Percentiles rank a stretch among this genome's conserved stretches.
These are phyloP conservation scores for Styela plicata DNA, from an alignment of 23 tunicate species.

Conservation along the genomic window DNA sequence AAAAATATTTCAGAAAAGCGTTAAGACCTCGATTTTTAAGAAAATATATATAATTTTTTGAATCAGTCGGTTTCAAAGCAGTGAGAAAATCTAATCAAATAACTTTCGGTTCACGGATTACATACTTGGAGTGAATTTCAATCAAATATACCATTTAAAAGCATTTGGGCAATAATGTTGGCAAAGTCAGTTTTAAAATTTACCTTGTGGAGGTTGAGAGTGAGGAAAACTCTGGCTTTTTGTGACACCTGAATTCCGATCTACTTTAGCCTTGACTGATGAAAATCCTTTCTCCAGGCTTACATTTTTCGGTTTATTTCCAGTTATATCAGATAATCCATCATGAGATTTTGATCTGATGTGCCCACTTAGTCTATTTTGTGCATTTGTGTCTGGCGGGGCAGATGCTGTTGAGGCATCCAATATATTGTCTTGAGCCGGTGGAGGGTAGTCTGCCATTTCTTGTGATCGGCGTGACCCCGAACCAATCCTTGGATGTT, in stretches of 20 bases:
- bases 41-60: too few species aligned
- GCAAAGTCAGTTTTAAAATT: too few species aligned
- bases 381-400: background rate
- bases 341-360: conserved; percentile 63
- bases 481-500: conserved; percentile 43
- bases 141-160: too few species aligned
- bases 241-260: conserved; percentile 13
- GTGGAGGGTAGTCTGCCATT: background rate
- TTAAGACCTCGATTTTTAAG: too few species aligned
- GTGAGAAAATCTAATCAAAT: too few species aligned
- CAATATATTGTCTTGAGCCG: background rate
- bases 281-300: conserved; percentile 15
- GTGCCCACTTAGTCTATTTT: conserved; percentile 21
- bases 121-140: too few species aligned
- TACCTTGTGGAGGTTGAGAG: conserved; percentile 61
- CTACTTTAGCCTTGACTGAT: conserved; percentile 1
- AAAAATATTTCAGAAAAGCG: too few species aligned
- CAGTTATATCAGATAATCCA: conserved; percentile 10
- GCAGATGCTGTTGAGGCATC: background rate
- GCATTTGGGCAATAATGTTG: too few species aligned
- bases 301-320: background rate
- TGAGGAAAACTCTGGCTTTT: conserved; percentile 93
- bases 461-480: conserved; percentile 10
- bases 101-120: too few species aligned
- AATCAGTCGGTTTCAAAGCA: too few species aligned